Percentiles rank a stretch among this genome's conserved stretches.
Conservation (phyloP, 2,797 vertebrate genomes). For the Phalloptychus januarius region DNA sequence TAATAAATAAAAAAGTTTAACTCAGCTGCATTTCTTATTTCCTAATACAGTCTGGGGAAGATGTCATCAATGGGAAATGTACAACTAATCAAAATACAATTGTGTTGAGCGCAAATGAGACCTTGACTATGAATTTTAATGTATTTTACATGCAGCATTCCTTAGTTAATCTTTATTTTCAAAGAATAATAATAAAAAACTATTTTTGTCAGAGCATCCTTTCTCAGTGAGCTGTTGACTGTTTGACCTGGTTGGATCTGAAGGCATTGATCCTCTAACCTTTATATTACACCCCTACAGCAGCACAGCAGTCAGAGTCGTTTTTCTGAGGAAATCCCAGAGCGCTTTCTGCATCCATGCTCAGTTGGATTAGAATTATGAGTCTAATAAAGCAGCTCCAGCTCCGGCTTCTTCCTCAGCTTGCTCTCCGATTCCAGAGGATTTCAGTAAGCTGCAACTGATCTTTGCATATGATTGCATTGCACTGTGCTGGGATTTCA, state of each 20-base stretch:
- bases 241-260: not conserved
- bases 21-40: not conserved
- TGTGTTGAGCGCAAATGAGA: not conserved
- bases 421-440: slow-evolving; percentile 30
- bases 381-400: slow-evolving; percentile 43
- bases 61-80: not conserved
- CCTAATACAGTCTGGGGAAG: not conserved
- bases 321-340: slow-evolving; percentile 16
- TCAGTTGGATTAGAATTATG: slow-evolving; percentile 40
- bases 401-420: slow-evolving; percentile 15
- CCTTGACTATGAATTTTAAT: not conserved
- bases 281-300: slow-evolving; percentile 7
- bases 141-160: too few relatives aligned
- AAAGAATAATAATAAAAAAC: not conserved
- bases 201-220: not conserved
- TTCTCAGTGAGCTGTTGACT: not conserved
- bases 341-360: slow-evolving; percentile 16
- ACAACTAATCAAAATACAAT: too few relatives aligned
- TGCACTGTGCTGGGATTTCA: not conserved
- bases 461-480: slow-evolving; percentile 18
- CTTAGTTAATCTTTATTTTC: not conserved
- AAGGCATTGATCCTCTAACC: slow-evolving; percentile 18
- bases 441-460: slow-evolving; percentile 41
- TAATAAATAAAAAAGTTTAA: not conserved
- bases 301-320: slow-evolving; percentile 3